These are phyloP conservation scores for Sycophaga agraensis DNA, from an alignment of 1,140 invertebrate species.

Conservation along the genomic window DNA sequence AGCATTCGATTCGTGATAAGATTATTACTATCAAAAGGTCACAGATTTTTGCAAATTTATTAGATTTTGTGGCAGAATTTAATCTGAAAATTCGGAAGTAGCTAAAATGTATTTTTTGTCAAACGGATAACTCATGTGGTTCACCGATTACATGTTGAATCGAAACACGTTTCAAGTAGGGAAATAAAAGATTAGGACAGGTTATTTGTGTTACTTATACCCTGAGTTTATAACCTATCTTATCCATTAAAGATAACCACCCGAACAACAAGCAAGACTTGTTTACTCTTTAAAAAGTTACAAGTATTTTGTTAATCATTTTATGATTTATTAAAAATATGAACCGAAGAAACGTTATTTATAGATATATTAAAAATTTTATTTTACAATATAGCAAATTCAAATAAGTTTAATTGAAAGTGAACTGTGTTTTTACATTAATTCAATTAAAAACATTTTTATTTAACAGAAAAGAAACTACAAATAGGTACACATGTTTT, in stretches of 20 bases:
- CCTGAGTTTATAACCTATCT: slow-evolving; percentile 22
- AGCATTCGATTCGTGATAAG: too few relatives aligned
- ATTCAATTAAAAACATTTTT: too few relatives aligned
- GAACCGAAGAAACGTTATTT: too few relatives aligned
- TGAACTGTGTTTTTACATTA: too few relatives aligned
- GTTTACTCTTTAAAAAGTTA: slow-evolving; percentile 23
- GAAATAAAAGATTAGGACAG: slow-evolving; percentile 8
- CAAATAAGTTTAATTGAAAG: too few relatives aligned
- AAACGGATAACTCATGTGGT: background rate
- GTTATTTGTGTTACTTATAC: slow-evolving; percentile 27
- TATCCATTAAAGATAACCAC: slow-evolving; percentile 24
- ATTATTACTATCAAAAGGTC: too few relatives aligned
- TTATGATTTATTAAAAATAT: slow-evolving; percentile 7
- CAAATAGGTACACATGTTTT: too few relatives aligned
- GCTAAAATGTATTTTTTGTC: background rate
- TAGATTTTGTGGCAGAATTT: too few relatives aligned
- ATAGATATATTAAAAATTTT: too few relatives aligned
- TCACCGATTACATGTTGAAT: slow-evolving; percentile 1
- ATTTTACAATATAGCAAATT: too few relatives aligned
- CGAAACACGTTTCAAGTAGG: slow-evolving; percentile 6
- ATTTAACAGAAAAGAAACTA: too few relatives aligned
- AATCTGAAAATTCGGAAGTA: background rate
- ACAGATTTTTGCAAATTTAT: too few relatives aligned
- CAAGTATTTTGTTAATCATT: slow-evolving; percentile 14
- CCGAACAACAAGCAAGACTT: slow-evolving; percentile 26